Evolutionary conservation across 2,888 invertebrate species (phyloP), one percentile per base, ranked within the genome.

Genomic region (Brachynemurus nebulosus): DNA sequence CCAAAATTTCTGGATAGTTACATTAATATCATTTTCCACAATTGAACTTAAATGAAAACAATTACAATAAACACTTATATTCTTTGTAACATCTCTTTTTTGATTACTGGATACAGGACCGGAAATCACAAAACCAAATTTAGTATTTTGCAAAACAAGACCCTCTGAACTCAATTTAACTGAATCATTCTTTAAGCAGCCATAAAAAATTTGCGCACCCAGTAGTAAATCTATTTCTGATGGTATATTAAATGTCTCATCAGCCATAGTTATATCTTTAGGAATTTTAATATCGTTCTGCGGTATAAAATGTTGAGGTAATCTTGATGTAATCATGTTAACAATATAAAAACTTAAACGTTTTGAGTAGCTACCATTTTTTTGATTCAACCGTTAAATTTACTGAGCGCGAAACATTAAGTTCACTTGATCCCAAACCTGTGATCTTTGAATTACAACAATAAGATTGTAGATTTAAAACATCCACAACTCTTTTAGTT

Each of bases 211-310:
- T n/a, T 27, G 11, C 2, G 27, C 27, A 27, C 35, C 35, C 4
- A 34, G 7, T 14, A 34, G 14, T 12, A 34, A 11, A 8, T n/a
- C n/a, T 34, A 34, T 12, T 34, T 34, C 12, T 2, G 12, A n/a
- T 34, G 35, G 35, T 3, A 34, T 12, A 34, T 34, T 34, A 34
- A 34, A 34, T 12, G 35, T 34, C 8, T 34, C 12, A 34, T 34
- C 35, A 12, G 35, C 35, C 12, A 34, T 12, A 34, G 8, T 12
- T 12, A 34, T 34, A 12, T 12, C 16, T 34, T 34, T 34, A 34
- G 35, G 35, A 12, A 34, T 34, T n/a, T 34, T 34, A n/a, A 34
- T 34, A 11, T n/a, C 16, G 8, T 34, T 8, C 2, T 8, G 11
- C 2, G n/a, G n/a, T 14, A 11, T 14, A 11, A n/a, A 12, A 11